A percentile compares a stretch with the other conserved stretches of the same genome.
Conservation (phyloP, 2,113 vertebrate species). For the Tetrao urogallus region DNA sequence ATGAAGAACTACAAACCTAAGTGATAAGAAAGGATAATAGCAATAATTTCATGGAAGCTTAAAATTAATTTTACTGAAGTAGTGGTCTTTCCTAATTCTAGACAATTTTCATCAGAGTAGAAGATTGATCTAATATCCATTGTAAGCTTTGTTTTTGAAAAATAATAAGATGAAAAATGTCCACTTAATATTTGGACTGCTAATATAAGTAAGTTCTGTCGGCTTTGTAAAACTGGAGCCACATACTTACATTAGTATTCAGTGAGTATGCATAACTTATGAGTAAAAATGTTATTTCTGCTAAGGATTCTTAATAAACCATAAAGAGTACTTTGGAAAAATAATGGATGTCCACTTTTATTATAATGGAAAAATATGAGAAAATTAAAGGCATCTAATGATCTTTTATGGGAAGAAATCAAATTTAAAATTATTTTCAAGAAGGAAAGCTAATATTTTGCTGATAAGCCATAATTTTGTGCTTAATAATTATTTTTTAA, state of each 20-base stretch:
- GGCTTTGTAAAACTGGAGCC: background rate
- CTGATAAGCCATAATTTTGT: constrained; percentile 61
- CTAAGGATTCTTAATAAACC: background rate
- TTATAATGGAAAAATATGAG: constrained; percentile 4
- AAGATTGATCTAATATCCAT: background rate
- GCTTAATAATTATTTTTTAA: constrained; percentile 67
- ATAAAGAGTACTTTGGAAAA: constrained; percentile 3
- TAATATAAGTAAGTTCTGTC: background rate
- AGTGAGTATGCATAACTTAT: background rate
- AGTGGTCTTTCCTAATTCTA: background rate
- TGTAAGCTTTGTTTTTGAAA: background rate
- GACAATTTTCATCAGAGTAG: background rate
- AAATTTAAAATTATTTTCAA: constrained; percentile 20
- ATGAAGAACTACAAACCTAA: background rate
- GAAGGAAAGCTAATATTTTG: constrained; percentile 52
- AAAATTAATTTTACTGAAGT: background rate
- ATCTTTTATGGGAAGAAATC: constrained; percentile 30
- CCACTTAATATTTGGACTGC: background rate
- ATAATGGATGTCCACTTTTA: background rate
- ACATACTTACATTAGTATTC: background rate
- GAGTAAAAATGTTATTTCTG: constrained; percentile 15
- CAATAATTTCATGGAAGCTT: background rate
- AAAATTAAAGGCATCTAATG: constrained; percentile 26
- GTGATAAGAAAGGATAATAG: background rate
- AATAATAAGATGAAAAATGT: background rate